Percentiles rank a stretch among this genome's conserved stretches.
Conservation (phyloP, 2,113 vertebrate genomes). For the Oenanthe oenanthe region DNA sequence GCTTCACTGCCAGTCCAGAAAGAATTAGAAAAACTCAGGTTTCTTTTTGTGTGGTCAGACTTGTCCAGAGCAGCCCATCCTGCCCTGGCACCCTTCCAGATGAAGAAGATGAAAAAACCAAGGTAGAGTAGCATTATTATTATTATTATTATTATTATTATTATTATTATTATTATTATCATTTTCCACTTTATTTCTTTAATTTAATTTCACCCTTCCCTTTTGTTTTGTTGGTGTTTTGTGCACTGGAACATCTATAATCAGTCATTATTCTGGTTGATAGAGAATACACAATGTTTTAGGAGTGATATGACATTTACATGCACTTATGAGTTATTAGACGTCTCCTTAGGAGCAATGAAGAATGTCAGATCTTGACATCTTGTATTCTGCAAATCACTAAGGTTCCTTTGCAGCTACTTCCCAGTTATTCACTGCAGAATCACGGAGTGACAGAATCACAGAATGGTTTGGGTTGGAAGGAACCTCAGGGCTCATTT, state of each 20-base stretch:
- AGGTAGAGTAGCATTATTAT: background rate
- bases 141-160: background rate
- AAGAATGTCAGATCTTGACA: conserved; percentile 51
- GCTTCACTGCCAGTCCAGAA: background rate
- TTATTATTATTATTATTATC: background rate
- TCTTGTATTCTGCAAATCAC: conserved; percentile 35
- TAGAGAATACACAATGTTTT: conserved; percentile 3
- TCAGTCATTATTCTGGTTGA: conserved; percentile 58
- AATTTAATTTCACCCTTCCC: conserved; percentile 25
- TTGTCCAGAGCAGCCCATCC: background rate
- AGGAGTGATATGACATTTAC: conserved; percentile 61
- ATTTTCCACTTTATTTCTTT: background rate
- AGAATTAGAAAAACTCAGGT: background rate
- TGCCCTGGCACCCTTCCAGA: background rate
- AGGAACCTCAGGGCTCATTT: background rate
- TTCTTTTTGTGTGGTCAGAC: background rate
- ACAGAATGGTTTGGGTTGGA: background rate
- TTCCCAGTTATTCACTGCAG: background rate
- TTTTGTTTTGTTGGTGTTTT: conserved; percentile 40
- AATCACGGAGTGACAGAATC: background rate
- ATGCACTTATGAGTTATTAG: conserved; percentile 56
- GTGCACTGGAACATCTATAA: conserved; percentile 14
- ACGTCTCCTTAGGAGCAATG: conserved; percentile 13
- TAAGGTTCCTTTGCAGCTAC: background rate
- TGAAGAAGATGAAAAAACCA: background rate